Evolutionary conservation across 2,797 vertebrate species (phyloP), one percentile per base, ranked within the genome.

Genomic region (Margarornis squamiger): DNA sequence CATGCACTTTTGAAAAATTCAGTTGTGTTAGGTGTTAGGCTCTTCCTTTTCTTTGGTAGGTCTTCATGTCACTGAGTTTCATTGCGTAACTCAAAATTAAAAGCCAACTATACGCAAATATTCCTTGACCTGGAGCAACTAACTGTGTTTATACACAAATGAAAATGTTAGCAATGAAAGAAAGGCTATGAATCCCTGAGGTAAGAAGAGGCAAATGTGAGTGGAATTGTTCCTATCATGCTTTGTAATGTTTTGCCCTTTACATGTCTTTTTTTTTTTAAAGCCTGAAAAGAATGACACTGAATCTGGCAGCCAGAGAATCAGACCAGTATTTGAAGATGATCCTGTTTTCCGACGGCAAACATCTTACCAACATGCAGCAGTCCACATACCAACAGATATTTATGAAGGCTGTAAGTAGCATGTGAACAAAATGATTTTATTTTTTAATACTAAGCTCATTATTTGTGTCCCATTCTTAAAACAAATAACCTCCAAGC

Each of bases 361-460:
- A 88, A 99, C 99, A 2, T 99, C 99, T 87, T 98, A 99, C 97
- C 99, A 99, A 82, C 98, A 99, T 84, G 99, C 99, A 58, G 99
- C 99, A 32, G 99, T 99, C 74, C 99, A 99, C 95, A 99, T 99
- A 96, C 99, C 99, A 73, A 99, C 99, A 9, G 99, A 99, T 97
- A 99, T 99, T 97, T 99, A 99, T 52, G 99, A 99, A 89, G 99
- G 99, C 96, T 99, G 99, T 99, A 98, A 99, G 99, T 99, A 96
- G 32, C 48, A 71, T 36, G 3, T 89, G 30, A 91, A 79, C 5
- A 63, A 65, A 90, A 3, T 57, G 14, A 54, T 32, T 66, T 86
- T 74, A 8, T 48, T 13, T 57, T 52, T 41, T 63, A 38, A 14
- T n/a, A 7, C 4, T 62, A 46, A 45, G 7, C 43, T 30, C 38